Base-by-base conservation (phyloP, 2,797 vertebrate genomes). In the Myioborus miniatus region DNA sequence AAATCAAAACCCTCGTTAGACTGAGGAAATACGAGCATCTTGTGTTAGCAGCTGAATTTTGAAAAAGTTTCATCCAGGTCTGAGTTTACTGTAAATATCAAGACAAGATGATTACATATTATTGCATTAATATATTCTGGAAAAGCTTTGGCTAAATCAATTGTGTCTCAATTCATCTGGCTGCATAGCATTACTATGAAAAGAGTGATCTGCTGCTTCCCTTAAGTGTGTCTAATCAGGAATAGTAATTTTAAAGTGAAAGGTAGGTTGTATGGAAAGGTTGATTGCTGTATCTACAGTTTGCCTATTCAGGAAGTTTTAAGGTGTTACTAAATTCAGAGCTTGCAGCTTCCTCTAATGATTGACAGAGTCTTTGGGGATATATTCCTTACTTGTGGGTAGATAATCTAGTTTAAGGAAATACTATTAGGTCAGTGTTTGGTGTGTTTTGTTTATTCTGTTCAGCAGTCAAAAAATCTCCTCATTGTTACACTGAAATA, bases 1-100 rank as follows among this genome's bases (percentile, higher is more conserved):
- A 53, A 2, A 0, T 1, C 5, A 34, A 46, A 18, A 2, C 1
- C 1, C 3, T 4, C 1, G 3, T n/a, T 30, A 65, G 59, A 46
- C 16, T 2, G 0, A 30, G 82, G 55, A 91, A 56, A 23, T 56
- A 15, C 19, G 2, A 70, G 7, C 6, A 34, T 75, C 17, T 32
- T 59, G 3, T 53, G 12, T 24, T 56, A 85, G 30, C 52, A 71
- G 23, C 41, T 71, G 56, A 37, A 74, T 82, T 91, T 85, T 64
- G 47, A 83, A 41, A 8, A 62, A 58, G 23, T 62, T 36, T 83
- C 56, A 76, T 50, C 22, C n/a, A 79, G 34, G n/a, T 11, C 26
- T 82, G n/a, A 52, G 34, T 84, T 50, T 86, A 83, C 56, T 47
- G 37, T 41, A 59, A 95, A 80, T 77, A 44, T 2, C 16, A 19